A percentile compares a stretch with the other conserved stretches of the same genome.
These are phyloP conservation scores for Platycnemis pennipes DNA, from an alignment of 2,888 invertebrate genomes.

Conservation along the genomic window DNA sequence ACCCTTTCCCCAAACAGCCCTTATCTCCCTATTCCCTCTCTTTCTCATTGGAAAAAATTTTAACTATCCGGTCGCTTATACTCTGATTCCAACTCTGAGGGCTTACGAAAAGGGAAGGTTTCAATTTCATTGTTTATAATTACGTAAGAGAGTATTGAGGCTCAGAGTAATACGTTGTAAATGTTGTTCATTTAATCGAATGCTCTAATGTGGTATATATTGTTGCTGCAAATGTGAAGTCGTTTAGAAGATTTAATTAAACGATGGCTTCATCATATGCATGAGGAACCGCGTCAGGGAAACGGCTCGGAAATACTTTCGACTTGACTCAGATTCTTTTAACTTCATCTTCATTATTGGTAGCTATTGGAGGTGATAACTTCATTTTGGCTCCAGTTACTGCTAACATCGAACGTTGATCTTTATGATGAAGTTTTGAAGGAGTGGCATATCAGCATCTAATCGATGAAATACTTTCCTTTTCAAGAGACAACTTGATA, in stretches of 20 bases:
- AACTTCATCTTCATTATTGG: too few species aligned
- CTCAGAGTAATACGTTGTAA: background rate
- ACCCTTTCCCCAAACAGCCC: background rate
- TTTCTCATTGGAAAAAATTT: background rate
- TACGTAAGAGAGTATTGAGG: background rate
- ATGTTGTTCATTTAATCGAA: background rate
- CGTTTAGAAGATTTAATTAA: background rate
- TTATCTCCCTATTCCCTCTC: background rate
- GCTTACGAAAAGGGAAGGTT: background rate
- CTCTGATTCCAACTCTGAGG: background rate
- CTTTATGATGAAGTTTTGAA: too few species aligned
- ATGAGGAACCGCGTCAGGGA: too few species aligned
- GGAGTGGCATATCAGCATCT: too few species aligned
- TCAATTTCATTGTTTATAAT: background rate
- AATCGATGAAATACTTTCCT: too few species aligned
- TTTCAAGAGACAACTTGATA: too few species aligned
- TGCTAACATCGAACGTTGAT: too few species aligned
- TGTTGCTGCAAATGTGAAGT: background rate
- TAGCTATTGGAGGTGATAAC: too few species aligned
- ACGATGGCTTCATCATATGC: background rate
- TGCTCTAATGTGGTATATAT: background rate
- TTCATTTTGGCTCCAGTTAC: too few species aligned
- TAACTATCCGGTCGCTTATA: background rate
- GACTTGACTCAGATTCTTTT: too few species aligned
- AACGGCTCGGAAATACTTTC: too few species aligned